Evolutionary conservation across 2,888 invertebrate genomes (phyloP).

Genomic region (Blastobasis adustella): DNA sequence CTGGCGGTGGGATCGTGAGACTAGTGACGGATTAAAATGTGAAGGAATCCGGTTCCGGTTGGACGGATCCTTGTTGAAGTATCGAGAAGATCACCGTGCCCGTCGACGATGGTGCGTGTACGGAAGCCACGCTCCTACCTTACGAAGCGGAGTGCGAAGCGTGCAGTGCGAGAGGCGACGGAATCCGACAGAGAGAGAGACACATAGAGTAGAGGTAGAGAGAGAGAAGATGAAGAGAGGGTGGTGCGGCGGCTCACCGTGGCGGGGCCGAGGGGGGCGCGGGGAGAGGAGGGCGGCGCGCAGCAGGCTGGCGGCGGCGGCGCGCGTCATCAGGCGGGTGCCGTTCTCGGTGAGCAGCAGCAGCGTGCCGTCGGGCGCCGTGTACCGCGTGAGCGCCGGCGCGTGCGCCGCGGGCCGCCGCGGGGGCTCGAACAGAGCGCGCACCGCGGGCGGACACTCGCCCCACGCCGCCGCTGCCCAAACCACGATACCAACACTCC

Average conservation of each 20-base stretch:
- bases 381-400: conserved; percentile 75
- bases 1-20: conserved; percentile 14
- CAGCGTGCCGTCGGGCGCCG: conserved; percentile 76
- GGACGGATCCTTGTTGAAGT: background rate
- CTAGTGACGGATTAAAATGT: background rate
- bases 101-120: background rate
- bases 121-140: conserved; percentile 61
- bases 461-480: conserved; percentile 71
- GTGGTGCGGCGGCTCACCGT: conserved; percentile 71
- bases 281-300: conserved; percentile 72
- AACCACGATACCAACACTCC: conserved; percentile 66
- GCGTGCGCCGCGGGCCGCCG: conserved; percentile 56
- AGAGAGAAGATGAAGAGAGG: conserved; percentile 52
- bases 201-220: conserved; percentile 39
- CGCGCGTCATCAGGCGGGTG: conserved; percentile 73
- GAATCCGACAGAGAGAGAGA: conserved; percentile 63
- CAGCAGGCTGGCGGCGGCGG: conserved; percentile 70
- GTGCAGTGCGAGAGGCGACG: conserved; percentile 68
- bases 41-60: background rate
- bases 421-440: conserved; percentile 70
- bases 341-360: conserved; percentile 79
- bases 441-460: conserved; percentile 68
- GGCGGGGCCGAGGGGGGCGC: conserved; percentile 69
- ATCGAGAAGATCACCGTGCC: background rate
- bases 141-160: conserved; percentile 65